These are phyloP conservation scores for Galeopterus variegatus DNA, from an alignment of 2,113 vertebrate species.

Conservation along the genomic window DNA sequence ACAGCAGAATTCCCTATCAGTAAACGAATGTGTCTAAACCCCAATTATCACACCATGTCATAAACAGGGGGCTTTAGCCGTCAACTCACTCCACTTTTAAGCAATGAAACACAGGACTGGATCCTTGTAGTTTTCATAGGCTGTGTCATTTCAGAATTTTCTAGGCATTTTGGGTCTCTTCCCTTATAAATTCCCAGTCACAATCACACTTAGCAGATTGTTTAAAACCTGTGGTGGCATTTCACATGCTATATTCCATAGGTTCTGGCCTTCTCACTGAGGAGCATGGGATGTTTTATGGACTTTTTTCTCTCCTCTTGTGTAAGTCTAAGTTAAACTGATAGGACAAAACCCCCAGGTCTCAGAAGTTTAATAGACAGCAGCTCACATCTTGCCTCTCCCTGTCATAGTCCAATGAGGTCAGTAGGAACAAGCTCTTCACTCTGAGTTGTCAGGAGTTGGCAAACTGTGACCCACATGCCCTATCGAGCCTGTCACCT, in stretches of 20 bases:
- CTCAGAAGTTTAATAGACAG: not conserved
- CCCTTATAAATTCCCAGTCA: not conserved
- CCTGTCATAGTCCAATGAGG: not conserved
- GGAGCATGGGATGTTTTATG: not conserved
- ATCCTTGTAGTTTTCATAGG: accelerated
- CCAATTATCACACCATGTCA: constrained; percentile 81
- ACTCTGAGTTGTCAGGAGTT: not conserved
- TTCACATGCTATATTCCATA: not conserved
- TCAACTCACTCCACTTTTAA: constrained; percentile 74
- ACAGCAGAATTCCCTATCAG: constrained; percentile 86
- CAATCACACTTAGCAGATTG: not conserved
- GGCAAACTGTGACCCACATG: accelerated
- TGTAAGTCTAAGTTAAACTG: too few species aligned
- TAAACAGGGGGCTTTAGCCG: constrained; percentile 62
- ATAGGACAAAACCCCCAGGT: not conserved
- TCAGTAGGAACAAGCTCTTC: accelerated
- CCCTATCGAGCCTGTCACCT: accelerated
- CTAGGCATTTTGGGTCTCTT: not conserved
- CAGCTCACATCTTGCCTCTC: not conserved
- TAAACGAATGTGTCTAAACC: constrained; percentile 87
- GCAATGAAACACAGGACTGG: not conserved
- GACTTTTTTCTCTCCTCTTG: not conserved
- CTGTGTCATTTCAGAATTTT: not conserved
- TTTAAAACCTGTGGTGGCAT: not conserved
- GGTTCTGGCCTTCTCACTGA: not conserved